Evolutionary conservation across 2,113 vertebrate species (phyloP).

Genomic region (Engystomops pustulosus): DNA sequence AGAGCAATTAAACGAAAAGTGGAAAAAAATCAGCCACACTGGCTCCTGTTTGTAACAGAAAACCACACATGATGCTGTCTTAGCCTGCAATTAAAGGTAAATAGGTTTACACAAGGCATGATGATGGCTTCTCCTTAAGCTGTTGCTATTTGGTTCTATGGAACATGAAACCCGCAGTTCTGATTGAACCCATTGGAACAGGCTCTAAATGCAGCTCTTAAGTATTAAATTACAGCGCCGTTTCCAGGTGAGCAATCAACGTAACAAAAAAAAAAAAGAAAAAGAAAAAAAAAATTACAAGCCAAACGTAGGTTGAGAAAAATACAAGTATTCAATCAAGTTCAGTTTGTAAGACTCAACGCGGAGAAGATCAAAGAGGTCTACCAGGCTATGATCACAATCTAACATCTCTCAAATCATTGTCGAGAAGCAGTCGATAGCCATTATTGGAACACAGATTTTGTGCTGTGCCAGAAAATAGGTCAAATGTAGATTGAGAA

Average conservation of each 20-base stretch:
- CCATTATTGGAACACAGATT: not conserved
- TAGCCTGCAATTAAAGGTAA: conserved; percentile 49
- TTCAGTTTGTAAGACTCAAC: not conserved
- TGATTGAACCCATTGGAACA: conserved; percentile 31
- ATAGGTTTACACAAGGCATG: conserved; percentile 15
- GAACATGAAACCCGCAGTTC: conserved; percentile 20
- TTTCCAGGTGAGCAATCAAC: conserved; percentile 46
- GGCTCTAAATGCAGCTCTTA: conserved; percentile 33
- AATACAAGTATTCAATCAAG: conserved; percentile 36
- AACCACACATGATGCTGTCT: conserved; percentile 30
- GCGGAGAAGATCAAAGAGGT: not conserved
- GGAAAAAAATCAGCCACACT: conserved; percentile 10
- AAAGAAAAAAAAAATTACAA: conserved; percentile 4
- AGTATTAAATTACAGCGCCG: conserved; percentile 18
- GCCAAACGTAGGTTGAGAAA: not conserved
- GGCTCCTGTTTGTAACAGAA: conserved; percentile 35
- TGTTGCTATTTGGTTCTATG: conserved; percentile 4
- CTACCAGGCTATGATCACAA: conserved; percentile 3
- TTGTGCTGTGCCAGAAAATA: not conserved
- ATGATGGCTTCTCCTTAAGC: conserved; percentile 42
- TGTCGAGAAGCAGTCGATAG: conserved; percentile 14
- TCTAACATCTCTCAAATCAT: conserved; percentile 12
- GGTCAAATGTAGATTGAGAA: too few relatives aligned
- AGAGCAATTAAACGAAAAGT: conserved; percentile 19
- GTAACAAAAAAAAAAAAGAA: not conserved